These are phyloP conservation scores for Physeter macrocephalus DNA, from an alignment of 2,113 vertebrate genomes.

Conservation along the genomic window DNA sequence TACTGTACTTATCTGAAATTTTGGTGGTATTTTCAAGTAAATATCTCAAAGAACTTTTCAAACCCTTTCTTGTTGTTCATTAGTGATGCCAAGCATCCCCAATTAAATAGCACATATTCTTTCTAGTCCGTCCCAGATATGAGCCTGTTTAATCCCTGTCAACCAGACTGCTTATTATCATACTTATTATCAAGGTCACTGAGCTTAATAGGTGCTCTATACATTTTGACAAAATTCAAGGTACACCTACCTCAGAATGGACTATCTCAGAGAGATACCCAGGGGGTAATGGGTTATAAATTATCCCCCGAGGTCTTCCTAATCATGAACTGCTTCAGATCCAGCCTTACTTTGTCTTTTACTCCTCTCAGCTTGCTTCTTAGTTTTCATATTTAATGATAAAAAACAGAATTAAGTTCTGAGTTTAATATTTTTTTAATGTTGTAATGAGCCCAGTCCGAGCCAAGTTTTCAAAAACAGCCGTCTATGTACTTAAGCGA, in stretches of 20 bases:
- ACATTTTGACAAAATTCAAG: slow-evolving; percentile 18
- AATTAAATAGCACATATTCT: slow-evolving; percentile 6
- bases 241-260: background rate
- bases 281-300: background rate
- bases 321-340: background rate
- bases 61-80: slow-evolving; percentile 17
- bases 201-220: background rate
- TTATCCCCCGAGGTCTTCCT: background rate
- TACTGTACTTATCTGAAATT: background rate
- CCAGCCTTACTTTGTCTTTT: background rate
- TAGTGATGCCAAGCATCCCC: slow-evolving; percentile 2
- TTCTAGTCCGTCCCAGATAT: background rate
- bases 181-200: background rate
- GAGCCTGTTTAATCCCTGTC: background rate
- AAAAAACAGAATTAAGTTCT: background rate
- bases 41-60: slow-evolving; percentile 26
- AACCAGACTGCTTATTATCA: background rate
- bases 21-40: background rate
- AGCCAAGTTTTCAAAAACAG: background rate
- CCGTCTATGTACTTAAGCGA: background rate
- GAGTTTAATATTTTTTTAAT: background rate
- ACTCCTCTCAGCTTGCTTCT: background rate
- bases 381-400: background rate
- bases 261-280: background rate
- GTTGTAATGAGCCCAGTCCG: background rate